These are phyloP conservation scores for Cetonia aurata DNA, from an alignment of 2,888 invertebrate species.

Conservation along the genomic window DNA sequence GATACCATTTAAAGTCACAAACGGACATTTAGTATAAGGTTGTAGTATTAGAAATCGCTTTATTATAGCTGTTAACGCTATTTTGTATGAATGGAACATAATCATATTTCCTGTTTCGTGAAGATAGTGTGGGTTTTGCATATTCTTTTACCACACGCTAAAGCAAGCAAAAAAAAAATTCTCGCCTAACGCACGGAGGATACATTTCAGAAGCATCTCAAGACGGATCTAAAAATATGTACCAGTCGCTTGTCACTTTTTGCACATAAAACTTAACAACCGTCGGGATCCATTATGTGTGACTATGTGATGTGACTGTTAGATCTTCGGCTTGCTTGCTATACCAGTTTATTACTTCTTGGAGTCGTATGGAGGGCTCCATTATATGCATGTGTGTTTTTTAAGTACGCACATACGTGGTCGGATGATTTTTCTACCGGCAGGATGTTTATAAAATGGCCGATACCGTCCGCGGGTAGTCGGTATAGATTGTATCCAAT, in stretches of 20 bases:
- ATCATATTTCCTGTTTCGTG: slow-evolving; percentile 22
- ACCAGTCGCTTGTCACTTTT: slow-evolving; percentile 38
- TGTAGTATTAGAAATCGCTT: no score
- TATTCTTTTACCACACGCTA: slow-evolving; percentile 25
- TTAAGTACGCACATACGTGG: not conserved
- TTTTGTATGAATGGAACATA: not conserved
- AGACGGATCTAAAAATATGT: slow-evolving; percentile 40
- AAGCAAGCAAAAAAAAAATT: slow-evolving; percentile 13
- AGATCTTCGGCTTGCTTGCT: not conserved
- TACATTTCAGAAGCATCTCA: slow-evolving; percentile 22
- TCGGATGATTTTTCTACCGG: slow-evolving; percentile 10
- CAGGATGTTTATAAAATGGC: slow-evolving; percentile 41
- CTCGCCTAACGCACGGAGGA: not conserved
- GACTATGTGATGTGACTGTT: slow-evolving; percentile 5
- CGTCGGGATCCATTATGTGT: slow-evolving; percentile 27
- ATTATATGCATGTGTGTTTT: no score
- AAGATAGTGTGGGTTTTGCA: not conserved
- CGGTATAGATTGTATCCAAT: not conserved
- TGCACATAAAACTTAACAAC: slow-evolving; percentile 42
- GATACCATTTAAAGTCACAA: not conserved
- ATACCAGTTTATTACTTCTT: slow-evolving; percentile 16
- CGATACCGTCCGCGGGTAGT: slow-evolving; percentile 7
- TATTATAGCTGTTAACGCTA: not conserved
- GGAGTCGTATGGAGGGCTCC: not conserved
- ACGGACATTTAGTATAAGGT: not conserved